These are phyloP conservation scores for Scophthalmus maximus DNA, from an alignment of 2,113 vertebrate species.

Conservation along the genomic window DNA sequence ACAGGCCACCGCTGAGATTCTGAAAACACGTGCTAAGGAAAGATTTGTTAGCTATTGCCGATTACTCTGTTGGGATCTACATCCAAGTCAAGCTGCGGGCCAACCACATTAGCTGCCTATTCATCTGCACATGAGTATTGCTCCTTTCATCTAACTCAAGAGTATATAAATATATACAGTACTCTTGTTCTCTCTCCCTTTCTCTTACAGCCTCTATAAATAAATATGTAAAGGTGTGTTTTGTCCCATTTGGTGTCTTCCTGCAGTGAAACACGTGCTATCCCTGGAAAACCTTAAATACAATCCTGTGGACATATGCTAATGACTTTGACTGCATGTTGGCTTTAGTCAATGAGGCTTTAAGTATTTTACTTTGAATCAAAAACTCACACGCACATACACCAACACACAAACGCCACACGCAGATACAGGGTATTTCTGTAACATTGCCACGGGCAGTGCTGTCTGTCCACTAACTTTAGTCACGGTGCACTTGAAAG, in stretches of 20 bases:
- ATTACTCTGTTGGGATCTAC: too few species aligned
- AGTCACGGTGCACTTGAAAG: conserved; percentile 74
- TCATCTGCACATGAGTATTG: too few species aligned
- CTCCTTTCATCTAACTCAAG: too few species aligned
- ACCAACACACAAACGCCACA: conserved; percentile 15
- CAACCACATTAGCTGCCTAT: too few species aligned
- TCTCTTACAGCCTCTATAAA: not conserved
- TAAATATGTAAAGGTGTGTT: not conserved
- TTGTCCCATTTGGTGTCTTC: not conserved
- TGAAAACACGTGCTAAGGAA: too few species aligned
- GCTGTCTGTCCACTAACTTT: conserved; percentile 73
- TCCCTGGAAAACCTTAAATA: conserved; percentile 24
- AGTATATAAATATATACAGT: too few species aligned
- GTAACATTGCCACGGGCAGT: conserved; percentile 55
- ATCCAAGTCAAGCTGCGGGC: too few species aligned
- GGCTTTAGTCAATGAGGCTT: conserved; percentile 61
- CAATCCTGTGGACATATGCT: conserved; percentile 46
- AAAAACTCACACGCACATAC: conserved; percentile 19
- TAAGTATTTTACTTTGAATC: conserved; percentile 58
- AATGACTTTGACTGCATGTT: conserved; percentile 56
- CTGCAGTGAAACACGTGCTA: not conserved
- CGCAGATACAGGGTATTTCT: conserved; percentile 49
- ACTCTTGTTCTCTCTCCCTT: not conserved
- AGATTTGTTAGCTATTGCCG: too few species aligned
- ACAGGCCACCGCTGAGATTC: not conserved